Conservation (phyloP, 2,888 invertebrate species). For the Luperina testacea region DNA sequence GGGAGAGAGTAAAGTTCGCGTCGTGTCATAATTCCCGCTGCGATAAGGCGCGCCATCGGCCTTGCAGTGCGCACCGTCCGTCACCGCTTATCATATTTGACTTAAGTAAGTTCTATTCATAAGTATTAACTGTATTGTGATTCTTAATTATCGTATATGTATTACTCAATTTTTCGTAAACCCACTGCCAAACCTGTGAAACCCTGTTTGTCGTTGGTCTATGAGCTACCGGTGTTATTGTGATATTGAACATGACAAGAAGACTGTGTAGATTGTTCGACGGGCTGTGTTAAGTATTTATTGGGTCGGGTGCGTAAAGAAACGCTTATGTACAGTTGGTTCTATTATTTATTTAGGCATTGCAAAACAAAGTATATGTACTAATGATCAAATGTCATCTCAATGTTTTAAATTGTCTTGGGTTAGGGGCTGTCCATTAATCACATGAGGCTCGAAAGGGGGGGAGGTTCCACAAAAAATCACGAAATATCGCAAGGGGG, state of each 20-base stretch:
- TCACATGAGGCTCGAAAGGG: too few relatives aligned
- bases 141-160: constrained; percentile 84
- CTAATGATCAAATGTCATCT: constrained; percentile 35
- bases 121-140: constrained; percentile 90
- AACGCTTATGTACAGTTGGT: constrained; percentile 65
- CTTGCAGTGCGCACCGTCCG: constrained; percentile 76
- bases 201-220: constrained; percentile 76
- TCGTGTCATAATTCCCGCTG: constrained; percentile 12
- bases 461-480: too few relatives aligned
- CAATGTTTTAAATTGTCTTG: constrained; percentile 33
- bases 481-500: too few relatives aligned
- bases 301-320: constrained; percentile 59
- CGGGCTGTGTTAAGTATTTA: constrained; percentile 78
- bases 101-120: constrained; percentile 83
- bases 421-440: background rate
- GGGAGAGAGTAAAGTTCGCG: constrained; percentile 30
- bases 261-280: constrained; percentile 76
- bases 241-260: constrained; percentile 78
- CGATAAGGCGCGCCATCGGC: constrained; percentile 35
- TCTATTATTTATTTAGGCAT: constrained; percentile 65
- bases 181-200: constrained; percentile 83
- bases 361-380: constrained; percentile 51
- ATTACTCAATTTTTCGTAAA: constrained; percentile 80
- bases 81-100: constrained; percentile 82
- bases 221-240: constrained; percentile 72